Evolutionary conservation across 1,140 invertebrate species (phyloP).

Genomic region (Oscheius sp.): DNA sequence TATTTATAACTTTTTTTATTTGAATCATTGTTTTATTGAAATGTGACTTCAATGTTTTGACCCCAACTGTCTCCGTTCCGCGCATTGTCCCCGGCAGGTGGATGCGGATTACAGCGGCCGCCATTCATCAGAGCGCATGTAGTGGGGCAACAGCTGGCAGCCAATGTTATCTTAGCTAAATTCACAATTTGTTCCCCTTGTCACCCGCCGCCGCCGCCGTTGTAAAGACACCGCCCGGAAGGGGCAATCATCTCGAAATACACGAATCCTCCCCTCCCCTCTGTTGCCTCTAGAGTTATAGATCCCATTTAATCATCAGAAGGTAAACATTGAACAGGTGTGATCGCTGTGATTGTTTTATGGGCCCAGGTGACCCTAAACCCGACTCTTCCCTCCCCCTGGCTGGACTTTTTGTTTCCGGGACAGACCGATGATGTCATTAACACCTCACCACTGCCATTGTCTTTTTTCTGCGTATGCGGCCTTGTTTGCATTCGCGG

Average conservation of each 20-base stretch:
- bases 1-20: too few species aligned
- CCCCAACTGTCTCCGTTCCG: background rate
- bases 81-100: background rate
- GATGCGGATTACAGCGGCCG: background rate
- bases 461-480: background rate
- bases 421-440: background rate
- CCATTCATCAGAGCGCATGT: slow-evolving; percentile 6
- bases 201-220: background rate
- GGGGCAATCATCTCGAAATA: background rate
- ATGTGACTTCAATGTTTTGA: background rate
- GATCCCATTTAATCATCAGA: background rate
- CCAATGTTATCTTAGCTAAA: slow-evolving; percentile 1
- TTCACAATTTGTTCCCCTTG: background rate
- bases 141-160: slow-evolving; percentile 1
- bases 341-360: background rate
- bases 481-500: background rate
- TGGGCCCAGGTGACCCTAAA: background rate
- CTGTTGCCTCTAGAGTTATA: background rate
- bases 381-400: background rate
- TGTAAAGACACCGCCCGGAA: background rate
- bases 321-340: slow-evolving; percentile 1
- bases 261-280: background rate
- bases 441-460: background rate
- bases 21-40: background rate
- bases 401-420: too few species aligned